Conservation (phyloP, 37 sponge, comb jelly and placozoan genomes). For the Hexactinellida sp. region DNA sequence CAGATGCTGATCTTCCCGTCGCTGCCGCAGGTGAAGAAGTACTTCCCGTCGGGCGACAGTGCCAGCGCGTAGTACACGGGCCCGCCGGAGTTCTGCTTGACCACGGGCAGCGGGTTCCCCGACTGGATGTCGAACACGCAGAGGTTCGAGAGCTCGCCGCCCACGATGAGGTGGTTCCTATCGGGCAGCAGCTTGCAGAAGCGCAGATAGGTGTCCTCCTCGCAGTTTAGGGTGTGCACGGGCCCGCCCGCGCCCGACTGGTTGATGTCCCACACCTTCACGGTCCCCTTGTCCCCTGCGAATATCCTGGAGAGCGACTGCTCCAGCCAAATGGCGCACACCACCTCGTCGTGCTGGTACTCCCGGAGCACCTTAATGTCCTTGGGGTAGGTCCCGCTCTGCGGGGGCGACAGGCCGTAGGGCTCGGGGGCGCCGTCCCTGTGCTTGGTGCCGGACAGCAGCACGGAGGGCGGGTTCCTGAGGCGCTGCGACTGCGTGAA, state of each 20-base stretch:
- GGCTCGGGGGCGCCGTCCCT: not conserved
- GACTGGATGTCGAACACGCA: slow-evolving; percentile 75
- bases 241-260: slow-evolving; percentile 21
- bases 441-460: not conserved
- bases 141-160: slow-evolving; percentile 89
- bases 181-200: slow-evolving; percentile 94
- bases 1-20: slow-evolving; percentile 95
- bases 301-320: not conserved
- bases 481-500: not conserved
- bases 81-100: slow-evolving; percentile 66
- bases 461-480: not conserved
- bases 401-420: not conserved
- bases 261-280: slow-evolving; percentile 7
- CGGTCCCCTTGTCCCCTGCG: not conserved
- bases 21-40: slow-evolving; percentile 91
- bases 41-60: slow-evolving; percentile 71
- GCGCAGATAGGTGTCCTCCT: slow-evolving; percentile 80
- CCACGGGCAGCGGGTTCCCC: slow-evolving; percentile 65
- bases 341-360: slow-evolving; percentile 74
- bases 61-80: slow-evolving; percentile 93
- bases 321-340: slow-evolving; percentile 69
- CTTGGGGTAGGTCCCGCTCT: not conserved
- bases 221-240: not conserved
- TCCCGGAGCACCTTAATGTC: not conserved
- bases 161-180: slow-evolving; percentile 75